These are phyloP conservation scores for Drosophila ercepeae DNA, from an alignment of 1,140 invertebrate genomes.

Conservation along the genomic window DNA sequence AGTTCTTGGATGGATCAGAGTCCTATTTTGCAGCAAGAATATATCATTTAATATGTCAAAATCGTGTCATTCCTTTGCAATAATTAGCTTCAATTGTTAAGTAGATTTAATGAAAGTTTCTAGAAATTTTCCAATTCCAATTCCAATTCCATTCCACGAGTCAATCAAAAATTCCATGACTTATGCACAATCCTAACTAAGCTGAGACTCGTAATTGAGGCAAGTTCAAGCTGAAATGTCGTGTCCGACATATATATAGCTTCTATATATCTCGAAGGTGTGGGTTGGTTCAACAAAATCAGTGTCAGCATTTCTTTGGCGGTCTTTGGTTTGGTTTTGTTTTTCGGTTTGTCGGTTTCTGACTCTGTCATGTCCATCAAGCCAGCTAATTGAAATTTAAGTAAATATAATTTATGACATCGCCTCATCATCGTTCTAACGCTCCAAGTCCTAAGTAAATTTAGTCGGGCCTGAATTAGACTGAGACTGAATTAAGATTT, in stretches of 20 bases:
- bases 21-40: too few relatives aligned
- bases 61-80: too few relatives aligned
- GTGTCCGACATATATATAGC: constrained; percentile 8
- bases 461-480: constrained; percentile 30
- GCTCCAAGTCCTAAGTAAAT: constrained; percentile 62
- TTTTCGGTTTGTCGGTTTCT: constrained; percentile 47
- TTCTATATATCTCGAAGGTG: not conserved
- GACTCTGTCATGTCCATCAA: constrained; percentile 23
- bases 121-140: constrained; percentile 3
- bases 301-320: constrained; percentile 53
- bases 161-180: constrained; percentile 32
- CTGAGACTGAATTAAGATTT: constrained; percentile 77
- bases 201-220: constrained; percentile 29
- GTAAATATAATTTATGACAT: constrained; percentile 76
- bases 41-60: not conserved
- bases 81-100: too few relatives aligned
- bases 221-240: constrained; percentile 44
- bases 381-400: constrained; percentile 57
- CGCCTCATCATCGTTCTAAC: constrained; percentile 31
- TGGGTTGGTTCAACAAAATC: constrained; percentile 39
- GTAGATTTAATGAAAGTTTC: not conserved
- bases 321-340: constrained; percentile 49
- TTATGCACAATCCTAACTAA: constrained; percentile 28
- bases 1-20: not conserved
- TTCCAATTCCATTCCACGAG: constrained; percentile 4